Conservation (phyloP, 2,888 invertebrate species). For the Spodoptera picta region DNA sequence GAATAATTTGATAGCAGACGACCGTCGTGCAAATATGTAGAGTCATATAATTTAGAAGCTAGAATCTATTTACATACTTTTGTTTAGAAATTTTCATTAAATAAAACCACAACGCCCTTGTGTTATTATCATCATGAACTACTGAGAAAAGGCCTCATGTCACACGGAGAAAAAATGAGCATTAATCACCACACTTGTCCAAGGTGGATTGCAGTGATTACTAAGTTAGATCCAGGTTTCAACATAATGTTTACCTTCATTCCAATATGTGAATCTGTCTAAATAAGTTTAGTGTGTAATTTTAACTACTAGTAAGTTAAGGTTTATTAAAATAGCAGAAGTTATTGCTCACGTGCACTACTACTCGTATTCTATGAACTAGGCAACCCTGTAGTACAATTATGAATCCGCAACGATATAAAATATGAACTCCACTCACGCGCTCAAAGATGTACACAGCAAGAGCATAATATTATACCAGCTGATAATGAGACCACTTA, state of each 20-base stretch:
- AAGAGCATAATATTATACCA: slow-evolving; percentile 9
- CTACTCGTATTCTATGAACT: slow-evolving; percentile 27
- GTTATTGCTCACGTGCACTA: slow-evolving; percentile 22
- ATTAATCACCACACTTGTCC: slow-evolving; percentile 12
- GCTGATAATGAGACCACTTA: slow-evolving; percentile 9
- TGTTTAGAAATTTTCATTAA: slow-evolving; percentile 33
- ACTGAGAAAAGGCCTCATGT: no score
- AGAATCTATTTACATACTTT: slow-evolving; percentile 41
- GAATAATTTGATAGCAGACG: slow-evolving; percentile 50
- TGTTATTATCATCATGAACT: no score
- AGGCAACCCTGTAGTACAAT: slow-evolving; percentile 27
- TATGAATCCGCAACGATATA: slow-evolving; percentile 42
- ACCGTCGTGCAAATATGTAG: slow-evolving; percentile 16
- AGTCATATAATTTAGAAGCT: slow-evolving; percentile 29
- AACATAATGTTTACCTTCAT: no score
- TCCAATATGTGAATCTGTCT: no score
- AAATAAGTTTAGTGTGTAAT: no score
- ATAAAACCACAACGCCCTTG: not conserved
- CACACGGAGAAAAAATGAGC: no score
- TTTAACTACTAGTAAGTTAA: not conserved
- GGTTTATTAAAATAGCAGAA: slow-evolving; percentile 27
- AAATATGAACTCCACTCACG: slow-evolving; percentile 31
- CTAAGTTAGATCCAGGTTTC: no score
- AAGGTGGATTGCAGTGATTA: no score
- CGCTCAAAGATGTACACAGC: slow-evolving; percentile 6